Conservation (phyloP, 2,797 vertebrate genomes). For the Poecilia wingei region DNA sequence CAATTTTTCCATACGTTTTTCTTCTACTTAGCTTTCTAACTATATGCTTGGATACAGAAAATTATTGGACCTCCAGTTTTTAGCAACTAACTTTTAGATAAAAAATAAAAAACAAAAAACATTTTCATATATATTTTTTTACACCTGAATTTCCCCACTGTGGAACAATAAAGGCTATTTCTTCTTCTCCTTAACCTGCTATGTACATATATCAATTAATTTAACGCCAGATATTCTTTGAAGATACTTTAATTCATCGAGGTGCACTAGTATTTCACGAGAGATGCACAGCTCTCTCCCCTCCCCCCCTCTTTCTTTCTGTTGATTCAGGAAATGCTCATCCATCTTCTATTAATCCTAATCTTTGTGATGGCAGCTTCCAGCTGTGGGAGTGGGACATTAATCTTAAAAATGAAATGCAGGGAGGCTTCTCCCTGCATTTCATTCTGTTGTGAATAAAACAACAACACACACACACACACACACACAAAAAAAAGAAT, state of each 20-base stretch:
- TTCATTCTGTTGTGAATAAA: slow-evolving; percentile 21
- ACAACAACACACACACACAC: background rate
- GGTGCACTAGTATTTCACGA: slow-evolving; percentile 17
- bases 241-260: slow-evolving; percentile 5
- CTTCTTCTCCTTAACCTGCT: no score
- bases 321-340: slow-evolving; percentile 63
- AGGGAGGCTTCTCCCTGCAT: slow-evolving; percentile 45
- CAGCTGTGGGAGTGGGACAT: slow-evolving; percentile 63
- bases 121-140: no score
- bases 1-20: background rate
- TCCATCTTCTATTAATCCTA: slow-evolving; percentile 70
- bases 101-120: background rate
- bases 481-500: background rate
- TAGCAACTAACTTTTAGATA: background rate
- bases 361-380: slow-evolving; percentile 69
- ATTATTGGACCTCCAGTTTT: background rate
- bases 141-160: no score
- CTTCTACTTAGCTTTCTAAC: background rate
- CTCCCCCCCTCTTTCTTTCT: slow-evolving; percentile 43
- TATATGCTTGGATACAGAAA: background rate
- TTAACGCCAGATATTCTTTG: background rate
- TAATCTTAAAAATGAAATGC: slow-evolving; percentile 65
- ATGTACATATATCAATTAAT: background rate
- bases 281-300: slow-evolving; percentile 10
- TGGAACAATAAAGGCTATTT: no score